phyloP scores from a whole-genome alignment of 2,113 vertebrate genomes.

The Eleginops maclovinus region DNA sequence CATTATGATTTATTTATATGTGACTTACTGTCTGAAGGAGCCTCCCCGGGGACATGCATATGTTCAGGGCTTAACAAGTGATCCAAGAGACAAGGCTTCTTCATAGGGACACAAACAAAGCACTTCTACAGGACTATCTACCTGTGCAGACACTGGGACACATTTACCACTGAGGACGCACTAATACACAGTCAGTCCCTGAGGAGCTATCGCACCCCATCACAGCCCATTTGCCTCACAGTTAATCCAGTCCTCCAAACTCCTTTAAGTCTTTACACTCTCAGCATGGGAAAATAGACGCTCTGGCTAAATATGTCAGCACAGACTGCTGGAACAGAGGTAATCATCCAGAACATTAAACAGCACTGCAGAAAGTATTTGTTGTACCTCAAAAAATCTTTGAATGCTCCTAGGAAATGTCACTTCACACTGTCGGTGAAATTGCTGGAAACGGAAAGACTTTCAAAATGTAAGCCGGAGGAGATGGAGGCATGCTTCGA shows the following conservation, averaged over 20 bases:
- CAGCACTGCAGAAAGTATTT: constrained; percentile 50
- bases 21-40: constrained; percentile 21
- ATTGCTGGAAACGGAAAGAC: constrained; percentile 20
- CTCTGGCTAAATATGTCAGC: constrained; percentile 63
- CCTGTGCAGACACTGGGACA: constrained; percentile 30
- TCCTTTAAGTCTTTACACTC: constrained; percentile 58
- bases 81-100: constrained; percentile 46
- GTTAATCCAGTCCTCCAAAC: constrained; percentile 62
- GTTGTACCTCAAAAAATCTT: constrained; percentile 52
- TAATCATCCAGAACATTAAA: constrained; percentile 69
- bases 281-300: constrained; percentile 65
- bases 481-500: constrained; percentile 26
- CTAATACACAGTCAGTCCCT: constrained; percentile 56
- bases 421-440: constrained; percentile 22
- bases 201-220: constrained; percentile 73
- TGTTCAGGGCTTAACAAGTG: constrained; percentile 51
- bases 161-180: constrained; percentile 41
- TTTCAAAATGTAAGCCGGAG: constrained; percentile 21
- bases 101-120: constrained; percentile 5
- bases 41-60: constrained; percentile 46
- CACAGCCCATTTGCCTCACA: constrained; percentile 74
- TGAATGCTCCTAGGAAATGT: constrained; percentile 37
- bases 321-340: constrained; percentile 43
- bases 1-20: constrained; percentile 31
- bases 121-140: constrained; percentile 19